Evolutionary conservation across 92 coral and sea anemone species (phyloP).

Genomic region (Pocillopora grandis): DNA sequence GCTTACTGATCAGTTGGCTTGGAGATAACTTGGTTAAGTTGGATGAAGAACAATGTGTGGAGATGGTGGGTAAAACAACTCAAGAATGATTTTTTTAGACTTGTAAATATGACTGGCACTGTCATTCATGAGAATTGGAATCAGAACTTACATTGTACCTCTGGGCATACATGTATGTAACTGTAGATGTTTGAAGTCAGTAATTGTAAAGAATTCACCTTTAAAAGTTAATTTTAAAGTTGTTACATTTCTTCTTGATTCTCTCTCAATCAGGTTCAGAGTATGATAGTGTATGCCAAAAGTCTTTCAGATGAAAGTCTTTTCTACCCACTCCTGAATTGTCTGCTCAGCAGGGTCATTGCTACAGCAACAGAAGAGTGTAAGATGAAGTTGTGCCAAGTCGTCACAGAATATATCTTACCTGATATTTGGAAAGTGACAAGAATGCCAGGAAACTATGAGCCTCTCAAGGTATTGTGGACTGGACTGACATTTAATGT

Average conservation of each 20-base stretch:
- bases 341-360: slow-evolving; percentile 56
- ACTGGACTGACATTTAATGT: too few species aligned
- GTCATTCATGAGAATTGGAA: too few species aligned
- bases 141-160: too few species aligned
- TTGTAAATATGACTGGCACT: too few species aligned
- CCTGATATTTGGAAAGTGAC: slow-evolving; percentile 48
- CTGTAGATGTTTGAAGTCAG: too few species aligned
- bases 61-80: slow-evolving; percentile 53
- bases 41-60: slow-evolving; percentile 37
- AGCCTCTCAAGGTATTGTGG: slow-evolving; percentile 41
- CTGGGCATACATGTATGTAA: too few species aligned
- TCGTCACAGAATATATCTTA: slow-evolving; percentile 29
- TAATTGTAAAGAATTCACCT: too few species aligned
- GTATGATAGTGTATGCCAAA: slow-evolving; percentile 44
- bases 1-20: slow-evolving; percentile 55
- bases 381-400: slow-evolving; percentile 40
- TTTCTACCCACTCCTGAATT: slow-evolving; percentile 47
- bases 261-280: slow-evolving; percentile 39
- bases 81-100: neutral
- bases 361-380: slow-evolving; percentile 52
- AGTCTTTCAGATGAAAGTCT: slow-evolving; percentile 24
- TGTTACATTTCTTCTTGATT: neutral
- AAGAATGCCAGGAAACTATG: slow-evolving; percentile 35
- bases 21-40: slow-evolving; percentile 69
- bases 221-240: too few species aligned